Evolutionary conservation across 2,888 invertebrate genomes (phyloP), one percentile per base, ranked within the genome.

Genomic region (Anthophora plumipes): DNA sequence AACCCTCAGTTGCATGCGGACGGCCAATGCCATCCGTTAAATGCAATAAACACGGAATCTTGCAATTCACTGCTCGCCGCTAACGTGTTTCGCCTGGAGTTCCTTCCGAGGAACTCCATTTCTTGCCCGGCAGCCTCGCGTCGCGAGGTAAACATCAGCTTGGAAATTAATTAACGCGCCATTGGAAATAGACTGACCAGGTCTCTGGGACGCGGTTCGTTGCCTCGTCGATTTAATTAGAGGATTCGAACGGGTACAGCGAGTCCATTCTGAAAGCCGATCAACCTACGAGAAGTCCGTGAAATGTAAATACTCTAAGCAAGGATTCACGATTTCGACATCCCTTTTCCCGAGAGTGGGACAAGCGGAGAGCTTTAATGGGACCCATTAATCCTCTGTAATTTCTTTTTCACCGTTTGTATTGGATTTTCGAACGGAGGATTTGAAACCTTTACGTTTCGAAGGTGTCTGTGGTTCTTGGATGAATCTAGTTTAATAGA

Each of bases 11-110:
- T 91, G 90, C 90, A 91, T 89, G 91, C 84, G 86, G 87, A 84
- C 84, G 86, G 84, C 86, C 90, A 90, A 89, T 91, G 89, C 88
- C 88, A 89, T 91, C 87, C 86, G 88, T 89, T 90, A 90, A 90
- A 90, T 84, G 89, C 87, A 88, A 89, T 89, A 90, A 91, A 90
- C 90, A 91, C 91, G 91, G 90, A 90, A 91, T 90, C 89, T 86
- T 83, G 89, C 89, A 88, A 90, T 91, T 90, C 85, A 83, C 85
- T 83, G 86, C 68, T 86, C 72, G 83, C 83, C 72, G 78, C 75
- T 82, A 88, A 85, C 79, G 81, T 75, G 72, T 80, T 73, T 31
- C 59, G 52, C 71, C 71, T 31, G 31, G 31, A 31, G 78, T 71
- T 67, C 57, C 75, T 81, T 80, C 46, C 82, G 82, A 67, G 74